phyloP scores from a whole-genome alignment of 64 coral and sea anemone species.

The Stichodactyla mertensii region DNA sequence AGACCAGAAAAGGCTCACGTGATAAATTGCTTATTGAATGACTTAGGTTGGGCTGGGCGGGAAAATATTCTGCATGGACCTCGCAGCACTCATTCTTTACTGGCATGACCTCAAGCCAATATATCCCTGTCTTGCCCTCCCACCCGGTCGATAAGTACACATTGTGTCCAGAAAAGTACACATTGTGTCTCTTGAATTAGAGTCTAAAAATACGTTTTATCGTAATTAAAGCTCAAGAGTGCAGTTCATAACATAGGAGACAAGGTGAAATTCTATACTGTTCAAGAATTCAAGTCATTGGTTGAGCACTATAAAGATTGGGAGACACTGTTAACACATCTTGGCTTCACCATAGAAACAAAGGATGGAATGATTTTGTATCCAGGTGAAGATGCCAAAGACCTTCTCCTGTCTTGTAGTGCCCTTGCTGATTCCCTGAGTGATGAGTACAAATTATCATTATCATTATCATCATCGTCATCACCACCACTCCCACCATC shows the following conservation, averaged over 20 bases:
- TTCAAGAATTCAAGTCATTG: slow-evolving; percentile 34
- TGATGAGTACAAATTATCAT: slow-evolving; percentile 32
- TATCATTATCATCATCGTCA: not conserved
- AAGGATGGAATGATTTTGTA: slow-evolving; percentile 46
- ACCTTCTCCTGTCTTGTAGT: slow-evolving; percentile 51
- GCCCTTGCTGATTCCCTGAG: slow-evolving; percentile 52
- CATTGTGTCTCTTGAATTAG: no score
- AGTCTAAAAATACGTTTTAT: not conserved
- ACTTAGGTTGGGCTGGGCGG: no score
- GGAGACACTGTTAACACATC: slow-evolving; percentile 42
- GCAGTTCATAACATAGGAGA: slow-evolving; percentile 29
- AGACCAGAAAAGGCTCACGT: no score
- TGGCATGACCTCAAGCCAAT: no score
- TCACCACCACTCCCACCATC: no score
- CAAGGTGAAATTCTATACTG: not conserved
- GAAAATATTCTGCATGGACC: no score
- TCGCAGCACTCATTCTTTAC: no score
- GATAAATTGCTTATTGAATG: no score
- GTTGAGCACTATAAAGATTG: slow-evolving; percentile 17
- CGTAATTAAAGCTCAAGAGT: slow-evolving; percentile 51
- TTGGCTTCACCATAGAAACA: slow-evolving; percentile 57
- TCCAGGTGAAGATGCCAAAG: slow-evolving; percentile 22
- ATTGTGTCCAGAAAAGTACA: no score
- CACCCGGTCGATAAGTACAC: no score
- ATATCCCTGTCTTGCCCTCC: no score